Evolutionary conservation across 2,888 invertebrate genomes (phyloP).

Genomic region (Panopea generosa): DNA sequence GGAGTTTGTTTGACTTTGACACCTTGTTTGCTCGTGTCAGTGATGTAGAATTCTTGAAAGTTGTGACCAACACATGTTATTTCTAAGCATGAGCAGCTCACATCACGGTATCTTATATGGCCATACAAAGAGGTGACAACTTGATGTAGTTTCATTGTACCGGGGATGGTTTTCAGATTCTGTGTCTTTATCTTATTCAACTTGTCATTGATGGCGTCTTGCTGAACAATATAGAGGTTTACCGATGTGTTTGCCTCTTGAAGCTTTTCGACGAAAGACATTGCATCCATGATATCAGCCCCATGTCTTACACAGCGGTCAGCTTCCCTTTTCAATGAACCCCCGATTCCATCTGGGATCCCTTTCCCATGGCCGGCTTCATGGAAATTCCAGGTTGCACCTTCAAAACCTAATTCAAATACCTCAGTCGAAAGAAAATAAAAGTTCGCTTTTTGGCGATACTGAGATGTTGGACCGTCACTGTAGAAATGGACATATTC

Average conservation of each 20-base stretch:
- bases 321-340: constrained; percentile 74
- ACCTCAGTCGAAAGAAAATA: constrained; percentile 69
- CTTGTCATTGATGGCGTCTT: no score
- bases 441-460: constrained; percentile 84
- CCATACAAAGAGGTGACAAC: no score
- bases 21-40: no score
- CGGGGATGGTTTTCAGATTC: no score
- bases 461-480: constrained; percentile 81
- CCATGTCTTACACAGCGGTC: constrained; percentile 54
- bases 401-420: constrained; percentile 36
- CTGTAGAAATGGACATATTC: constrained; percentile 55
- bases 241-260: constrained; percentile 9
- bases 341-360: constrained; percentile 81
- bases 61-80: no score
- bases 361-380: constrained; percentile 83
- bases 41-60: no score
- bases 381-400: constrained; percentile 79
- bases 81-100: no score
- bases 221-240: constrained; percentile 30
- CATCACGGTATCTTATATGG: no score
- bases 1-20: no score
- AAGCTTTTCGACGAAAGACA: constrained; percentile 32
- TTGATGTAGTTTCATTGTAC: no score
- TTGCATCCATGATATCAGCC: constrained; percentile 27
- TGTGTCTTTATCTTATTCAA: no score